These are phyloP conservation scores for Serrognathus titanus DNA, from an alignment of 2,888 invertebrate species.

Conservation along the genomic window DNA sequence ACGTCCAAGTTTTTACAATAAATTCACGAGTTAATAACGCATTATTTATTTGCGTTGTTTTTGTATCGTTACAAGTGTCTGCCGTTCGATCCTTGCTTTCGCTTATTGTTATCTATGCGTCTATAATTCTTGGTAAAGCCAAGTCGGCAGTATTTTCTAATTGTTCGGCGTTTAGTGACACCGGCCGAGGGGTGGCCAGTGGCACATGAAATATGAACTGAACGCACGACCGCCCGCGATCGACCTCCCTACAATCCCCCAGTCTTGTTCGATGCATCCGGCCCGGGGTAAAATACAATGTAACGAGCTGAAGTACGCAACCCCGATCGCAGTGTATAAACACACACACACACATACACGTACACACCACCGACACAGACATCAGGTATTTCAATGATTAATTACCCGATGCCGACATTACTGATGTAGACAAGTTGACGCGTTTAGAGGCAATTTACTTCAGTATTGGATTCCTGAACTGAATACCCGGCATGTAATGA, in stretches of 20 bases:
- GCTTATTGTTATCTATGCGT: constrained; percentile 13
- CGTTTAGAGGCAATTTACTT: constrained; percentile 17
- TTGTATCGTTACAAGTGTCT: too few relatives aligned
- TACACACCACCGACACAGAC: constrained; percentile 6
- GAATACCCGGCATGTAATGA: background rate
- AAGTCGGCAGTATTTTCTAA: constrained; percentile 25
- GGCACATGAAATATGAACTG: constrained; percentile 45
- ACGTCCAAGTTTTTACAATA: too few relatives aligned
- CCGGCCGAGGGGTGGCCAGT: constrained; percentile 28
- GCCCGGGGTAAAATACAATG: constrained; percentile 36
- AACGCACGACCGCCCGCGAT: constrained; percentile 37
- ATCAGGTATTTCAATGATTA: constrained; percentile 24
- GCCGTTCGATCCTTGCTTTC: background rate
- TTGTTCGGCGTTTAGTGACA: constrained; percentile 26
- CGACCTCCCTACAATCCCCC: constrained; percentile 32
- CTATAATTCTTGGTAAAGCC: constrained; percentile 21
- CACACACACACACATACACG: constrained; percentile 2
- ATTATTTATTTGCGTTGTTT: too few relatives aligned
- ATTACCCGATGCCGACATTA: constrained; percentile 16
- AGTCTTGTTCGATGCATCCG: constrained; percentile 40
- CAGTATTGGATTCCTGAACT: constrained; percentile 27
- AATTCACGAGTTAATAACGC: too few relatives aligned
- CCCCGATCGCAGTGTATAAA: constrained; percentile 17
- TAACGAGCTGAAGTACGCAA: constrained; percentile 21
- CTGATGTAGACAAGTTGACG: constrained; percentile 17